These are phyloP conservation scores for Hydrolagus colliei DNA, from an alignment of 2,797 vertebrate genomes.

Conservation along the genomic window DNA sequence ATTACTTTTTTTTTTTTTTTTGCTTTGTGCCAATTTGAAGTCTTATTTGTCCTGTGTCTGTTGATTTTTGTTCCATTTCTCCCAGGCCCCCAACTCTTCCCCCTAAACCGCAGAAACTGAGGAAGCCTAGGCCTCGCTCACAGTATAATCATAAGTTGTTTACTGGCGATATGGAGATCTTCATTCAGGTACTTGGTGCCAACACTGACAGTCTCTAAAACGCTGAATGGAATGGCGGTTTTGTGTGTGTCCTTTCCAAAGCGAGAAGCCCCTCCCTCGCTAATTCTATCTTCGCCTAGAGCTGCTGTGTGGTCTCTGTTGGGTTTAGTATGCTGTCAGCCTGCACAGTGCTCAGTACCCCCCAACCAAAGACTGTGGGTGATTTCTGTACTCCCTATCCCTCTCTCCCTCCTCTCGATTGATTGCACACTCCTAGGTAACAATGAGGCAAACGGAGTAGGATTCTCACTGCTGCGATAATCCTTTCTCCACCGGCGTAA, in stretches of 20 bases:
- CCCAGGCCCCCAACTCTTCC: conserved; percentile 94
- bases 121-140: conserved; percentile 97
- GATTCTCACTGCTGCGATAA: background rate
- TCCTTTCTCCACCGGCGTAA: no score
- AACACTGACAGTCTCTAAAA: conserved; percentile 59
- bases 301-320: conserved; percentile 47
- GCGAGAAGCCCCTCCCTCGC: conserved; percentile 49
- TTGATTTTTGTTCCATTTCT: conserved; percentile 58
- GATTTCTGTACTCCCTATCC: background rate
- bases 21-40: conserved; percentile 16
- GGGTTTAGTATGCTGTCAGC: conserved; percentile 36
- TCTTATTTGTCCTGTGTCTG: conserved; percentile 16
- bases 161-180: conserved; percentile 98
- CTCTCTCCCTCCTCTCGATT: background rate
- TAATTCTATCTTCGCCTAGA: conserved; percentile 41
- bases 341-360: conserved; percentile 23
- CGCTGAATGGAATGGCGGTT: conserved; percentile 62
- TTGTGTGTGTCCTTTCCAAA: conserved; percentile 34
- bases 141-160: conserved; percentile 98
- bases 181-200: conserved; percentile 91
- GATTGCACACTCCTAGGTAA: background rate
- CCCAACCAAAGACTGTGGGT: background rate
- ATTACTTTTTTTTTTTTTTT: background rate
- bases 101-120: conserved; percentile 99
- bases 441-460: no score